Base-by-base conservation (phyloP, 2,888 invertebrate species). In the Ecliptopera silaceata region DNA sequence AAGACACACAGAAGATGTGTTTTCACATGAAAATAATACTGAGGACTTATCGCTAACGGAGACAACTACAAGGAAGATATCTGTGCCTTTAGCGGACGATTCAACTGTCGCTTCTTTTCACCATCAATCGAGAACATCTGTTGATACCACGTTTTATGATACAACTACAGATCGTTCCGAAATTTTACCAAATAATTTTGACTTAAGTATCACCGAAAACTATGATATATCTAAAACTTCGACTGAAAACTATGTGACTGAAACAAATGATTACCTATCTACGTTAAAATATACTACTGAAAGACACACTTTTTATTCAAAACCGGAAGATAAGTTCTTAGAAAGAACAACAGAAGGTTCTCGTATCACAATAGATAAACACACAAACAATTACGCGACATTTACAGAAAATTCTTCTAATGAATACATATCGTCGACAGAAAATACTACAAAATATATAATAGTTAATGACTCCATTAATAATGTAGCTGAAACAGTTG, bases 181-280 rank as follows among this genome's bases (percentile, higher is more conserved):
- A 0, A 42, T 20, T 42, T 34, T 0, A 15, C 11, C 22, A 8
- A 6, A n/a, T 22, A 18, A 18, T 47, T 41, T 29, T 50, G 34
- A 39, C 13, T 45, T 8, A n/a, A n/a, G n/a, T n/a, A n/a, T n/a
- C n/a, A n/a, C n/a, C 20, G 46, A 39, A 46, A 58, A 38, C 22
- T 20, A 11, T 18, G n/a, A n/a, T 2, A 20, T 41, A 41, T 10
- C 38, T 11, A 15, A 12, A 18, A 39, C 32, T 20, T 18, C n/a
- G 41, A 26, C 46, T 20, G 38, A 38, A n/a, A 46, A 8, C 18
- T 12, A 46, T 42, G 3, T 49, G 26, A 34, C n/a, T n/a, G 32
- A 39, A 32, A 22, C 31, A 0, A 32, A 18, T 10, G n/a, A 12
- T 39, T 48, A 31, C 11, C 13, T 29, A 39, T 41, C 39, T 13